phyloP scores from a whole-genome alignment of 2,797 vertebrate genomes.

The Craterocephalus amniculus region DNA sequence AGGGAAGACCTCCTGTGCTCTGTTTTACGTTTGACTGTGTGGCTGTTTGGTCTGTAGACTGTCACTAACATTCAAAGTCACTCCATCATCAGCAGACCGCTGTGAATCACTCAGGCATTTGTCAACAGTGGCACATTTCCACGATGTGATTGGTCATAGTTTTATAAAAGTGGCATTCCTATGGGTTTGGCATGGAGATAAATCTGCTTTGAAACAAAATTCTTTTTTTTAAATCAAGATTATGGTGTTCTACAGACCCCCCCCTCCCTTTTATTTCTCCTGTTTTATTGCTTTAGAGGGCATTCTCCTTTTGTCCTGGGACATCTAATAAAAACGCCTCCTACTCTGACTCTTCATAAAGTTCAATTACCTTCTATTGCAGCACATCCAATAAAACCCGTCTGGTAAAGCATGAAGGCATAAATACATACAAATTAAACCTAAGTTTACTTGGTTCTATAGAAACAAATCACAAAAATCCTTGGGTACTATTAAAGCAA shows the following conservation, averaged over 20 bases:
- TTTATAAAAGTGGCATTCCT: conserved; percentile 45
- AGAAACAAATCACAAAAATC: conserved; percentile 49
- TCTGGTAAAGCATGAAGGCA: conserved; percentile 13
- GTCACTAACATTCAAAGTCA: conserved; percentile 62
- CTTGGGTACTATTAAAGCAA: conserved; percentile 29
- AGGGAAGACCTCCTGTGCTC: conserved; percentile 39
- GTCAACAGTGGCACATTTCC: conserved; percentile 45
- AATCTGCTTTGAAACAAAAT: conserved; percentile 44
- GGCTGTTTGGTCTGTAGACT: conserved; percentile 60
- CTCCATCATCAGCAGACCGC: conserved; percentile 58
- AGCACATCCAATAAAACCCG: conserved; percentile 41
- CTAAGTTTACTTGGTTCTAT: conserved; percentile 46
- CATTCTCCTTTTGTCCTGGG: conserved; percentile 31
- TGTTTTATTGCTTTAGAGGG: conserved; percentile 22
- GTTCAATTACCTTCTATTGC: conserved; percentile 50
- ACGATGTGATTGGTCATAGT: conserved; percentile 29
- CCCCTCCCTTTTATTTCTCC: too few species aligned
- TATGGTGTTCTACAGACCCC: neutral
- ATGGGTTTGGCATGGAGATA: conserved; percentile 22
- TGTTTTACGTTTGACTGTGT: conserved; percentile 52
- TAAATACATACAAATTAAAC: conserved; percentile 29
- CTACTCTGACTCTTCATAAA: conserved; percentile 49
- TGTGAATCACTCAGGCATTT: conserved; percentile 64
- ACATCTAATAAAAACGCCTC: conserved; percentile 29
- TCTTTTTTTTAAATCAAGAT: conserved; percentile 48